Base-by-base conservation (phyloP, 2,888 invertebrate genomes). In the Mylabris sibirica region DNA sequence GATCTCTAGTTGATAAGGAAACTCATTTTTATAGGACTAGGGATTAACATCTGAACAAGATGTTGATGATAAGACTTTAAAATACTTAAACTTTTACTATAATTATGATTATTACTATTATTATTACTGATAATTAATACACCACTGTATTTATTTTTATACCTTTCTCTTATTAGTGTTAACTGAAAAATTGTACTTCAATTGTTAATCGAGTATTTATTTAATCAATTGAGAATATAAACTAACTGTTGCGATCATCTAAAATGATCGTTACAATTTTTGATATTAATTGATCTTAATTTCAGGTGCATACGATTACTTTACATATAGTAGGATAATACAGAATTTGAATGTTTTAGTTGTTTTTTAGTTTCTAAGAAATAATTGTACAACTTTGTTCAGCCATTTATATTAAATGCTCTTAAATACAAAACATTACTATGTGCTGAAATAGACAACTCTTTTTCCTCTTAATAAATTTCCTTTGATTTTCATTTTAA, bases 1-100 rank as follows among this genome's bases (percentile, higher is more conserved):
- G 79, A 79, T 79, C 75, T 79, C 76, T 78, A 78, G 77, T 69
- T 78, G 65, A 60, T 70, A 67, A 61, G 66, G 35, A 38, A 38
- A 30, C 49, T 53, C 53, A 14, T 22, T 53, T 24, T 53, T 20
- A 49, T 53, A 53, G 24, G 53, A 24, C 53, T 53, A 53, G 53
- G 53, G 53, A 53, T 53, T 24, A 12, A 53, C 24, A 24, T 24
- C 53, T 24, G 53, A 11, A 53, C 0, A n/a, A 9, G 53, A 14
- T 53, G 53, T 53, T 53, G 53, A 53, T 24, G 53, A 53, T 53
- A 53, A 53, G 53, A 53, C 53, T 53, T 11, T 0, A 53, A 53
- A 12, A 53, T 49, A 49, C 49, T 49, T 53, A 53, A 53, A 53
- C 49, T 53, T 11, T 49, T 49, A 20, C 17, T 20, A 20, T 24